Evolutionary conservation across 2,888 invertebrate genomes (phyloP).

Genomic region (Saturnia japonica): DNA sequence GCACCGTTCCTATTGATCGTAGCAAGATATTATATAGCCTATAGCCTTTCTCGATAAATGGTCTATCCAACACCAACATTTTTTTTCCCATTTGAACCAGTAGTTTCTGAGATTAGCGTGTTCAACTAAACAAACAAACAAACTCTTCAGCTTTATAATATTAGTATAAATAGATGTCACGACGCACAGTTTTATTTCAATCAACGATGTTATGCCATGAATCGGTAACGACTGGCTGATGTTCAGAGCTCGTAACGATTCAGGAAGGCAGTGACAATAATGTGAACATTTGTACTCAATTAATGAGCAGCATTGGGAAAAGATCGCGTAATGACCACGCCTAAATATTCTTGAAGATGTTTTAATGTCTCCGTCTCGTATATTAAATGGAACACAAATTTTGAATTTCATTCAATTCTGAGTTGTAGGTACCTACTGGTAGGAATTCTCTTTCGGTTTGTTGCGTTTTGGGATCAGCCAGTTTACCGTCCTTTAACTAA

Average conservation of each 20-base stretch:
- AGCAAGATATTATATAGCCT: too few species aligned
- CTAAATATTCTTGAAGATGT: constrained; percentile 14
- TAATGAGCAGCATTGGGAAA: constrained; percentile 7
- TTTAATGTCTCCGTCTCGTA: constrained; percentile 3
- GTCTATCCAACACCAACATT: too few species aligned
- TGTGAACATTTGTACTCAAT: constrained; percentile 4
- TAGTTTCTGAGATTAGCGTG: too few species aligned
- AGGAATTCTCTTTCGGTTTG: too few species aligned
- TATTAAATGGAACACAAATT: neutral
- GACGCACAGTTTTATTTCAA: constrained; percentile 4
- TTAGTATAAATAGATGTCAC: constrained; percentile 11
- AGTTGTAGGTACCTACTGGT: too few species aligned
- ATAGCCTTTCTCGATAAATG: too few species aligned
- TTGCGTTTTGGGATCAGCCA: too few species aligned
- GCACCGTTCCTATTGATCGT: too few species aligned
- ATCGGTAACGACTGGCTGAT: constrained; percentile 1
- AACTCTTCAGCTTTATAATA: too few species aligned
- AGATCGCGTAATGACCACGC: constrained; percentile 6
- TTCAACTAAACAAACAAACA: too few species aligned
- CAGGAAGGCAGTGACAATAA: constrained; percentile 12
- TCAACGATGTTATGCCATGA: neutral
- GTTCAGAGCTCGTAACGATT: neutral
- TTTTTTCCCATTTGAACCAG: too few species aligned
- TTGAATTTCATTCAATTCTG: neutral
- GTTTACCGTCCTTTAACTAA: too few species aligned